Evolutionary conservation across 2,113 vertebrate genomes (phyloP).

Genomic region (Seriola rivoliana): DNA sequence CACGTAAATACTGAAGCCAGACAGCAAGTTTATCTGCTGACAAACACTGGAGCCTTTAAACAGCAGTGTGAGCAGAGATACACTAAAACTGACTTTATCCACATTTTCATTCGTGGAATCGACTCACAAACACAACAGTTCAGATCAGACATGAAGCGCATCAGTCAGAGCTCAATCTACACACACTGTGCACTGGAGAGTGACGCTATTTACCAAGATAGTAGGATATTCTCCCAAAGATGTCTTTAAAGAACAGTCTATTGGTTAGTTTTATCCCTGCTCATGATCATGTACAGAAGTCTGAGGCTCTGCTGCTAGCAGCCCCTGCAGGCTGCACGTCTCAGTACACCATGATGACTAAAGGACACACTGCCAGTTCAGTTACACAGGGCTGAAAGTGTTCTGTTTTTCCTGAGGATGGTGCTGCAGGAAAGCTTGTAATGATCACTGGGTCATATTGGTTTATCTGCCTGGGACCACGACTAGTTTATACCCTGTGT

Average conservation of each 20-base stretch:
- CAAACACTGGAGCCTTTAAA: constrained; percentile 28
- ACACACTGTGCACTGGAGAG: neutral
- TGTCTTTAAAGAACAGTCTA: neutral
- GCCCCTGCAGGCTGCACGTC: constrained; percentile 38
- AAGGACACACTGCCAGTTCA: neutral
- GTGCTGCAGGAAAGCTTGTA: neutral
- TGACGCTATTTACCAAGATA: neutral
- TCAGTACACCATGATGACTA: neutral
- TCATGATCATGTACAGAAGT: neutral
- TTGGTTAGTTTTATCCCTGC: neutral
- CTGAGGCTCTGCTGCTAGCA: constrained; percentile 40
- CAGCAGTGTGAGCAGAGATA: constrained; percentile 2
- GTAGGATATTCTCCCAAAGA: neutral
- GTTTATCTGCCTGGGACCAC: neutral
- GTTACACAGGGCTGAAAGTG: neutral
- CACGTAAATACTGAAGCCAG: constrained; percentile 59
- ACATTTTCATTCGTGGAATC: neutral
- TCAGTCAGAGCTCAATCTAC: neutral
- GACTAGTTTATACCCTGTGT: no score
- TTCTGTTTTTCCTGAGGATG: neutral
- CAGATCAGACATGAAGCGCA: neutral
- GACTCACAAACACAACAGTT: neutral
- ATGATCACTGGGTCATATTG: neutral
- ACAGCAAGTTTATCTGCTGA: constrained; percentile 38
- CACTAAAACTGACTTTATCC: neutral